Conservation (phyloP, 2,797 vertebrate species). For the Darevskia mixta region DNA sequence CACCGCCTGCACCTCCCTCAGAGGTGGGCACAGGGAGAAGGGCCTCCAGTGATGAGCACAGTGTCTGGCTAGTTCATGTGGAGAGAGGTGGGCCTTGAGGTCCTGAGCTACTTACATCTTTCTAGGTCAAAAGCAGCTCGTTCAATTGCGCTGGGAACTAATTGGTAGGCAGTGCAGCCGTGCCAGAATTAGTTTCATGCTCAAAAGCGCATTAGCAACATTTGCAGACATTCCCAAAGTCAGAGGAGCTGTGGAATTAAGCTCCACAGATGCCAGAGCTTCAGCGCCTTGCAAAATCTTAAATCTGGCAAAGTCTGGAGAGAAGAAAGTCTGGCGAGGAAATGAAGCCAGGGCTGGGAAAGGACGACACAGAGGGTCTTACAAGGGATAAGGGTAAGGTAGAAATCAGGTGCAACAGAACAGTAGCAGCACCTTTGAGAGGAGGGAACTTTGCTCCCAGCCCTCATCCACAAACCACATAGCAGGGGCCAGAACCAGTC, state of each 20-base stretch:
- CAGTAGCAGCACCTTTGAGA: not conserved
- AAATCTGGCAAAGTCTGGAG: not conserved
- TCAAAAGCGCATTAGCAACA: not conserved
- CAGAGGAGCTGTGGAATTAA: not conserved
- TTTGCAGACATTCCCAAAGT: not conserved
- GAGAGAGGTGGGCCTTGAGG: too few relatives aligned
- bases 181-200: not conserved
- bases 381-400: not conserved
- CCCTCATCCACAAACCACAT: not conserved
- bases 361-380: too few relatives aligned
- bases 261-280: not conserved
- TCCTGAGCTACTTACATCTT: too few relatives aligned
- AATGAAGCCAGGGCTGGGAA: too few relatives aligned
- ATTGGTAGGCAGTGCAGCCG: too few relatives aligned
- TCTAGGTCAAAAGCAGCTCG: too few relatives aligned
- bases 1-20: not conserved
- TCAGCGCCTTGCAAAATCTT: not conserved
- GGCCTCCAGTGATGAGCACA: not conserved
- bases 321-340: not conserved
- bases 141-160: too few relatives aligned
- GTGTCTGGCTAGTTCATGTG: too few relatives aligned
- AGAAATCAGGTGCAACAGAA: not conserved
- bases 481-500: not conserved
- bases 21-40: not conserved
- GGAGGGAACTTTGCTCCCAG: not conserved